Base-by-base conservation (phyloP, 1,140 invertebrate genomes). In the Brachionus paranguensis region DNA sequence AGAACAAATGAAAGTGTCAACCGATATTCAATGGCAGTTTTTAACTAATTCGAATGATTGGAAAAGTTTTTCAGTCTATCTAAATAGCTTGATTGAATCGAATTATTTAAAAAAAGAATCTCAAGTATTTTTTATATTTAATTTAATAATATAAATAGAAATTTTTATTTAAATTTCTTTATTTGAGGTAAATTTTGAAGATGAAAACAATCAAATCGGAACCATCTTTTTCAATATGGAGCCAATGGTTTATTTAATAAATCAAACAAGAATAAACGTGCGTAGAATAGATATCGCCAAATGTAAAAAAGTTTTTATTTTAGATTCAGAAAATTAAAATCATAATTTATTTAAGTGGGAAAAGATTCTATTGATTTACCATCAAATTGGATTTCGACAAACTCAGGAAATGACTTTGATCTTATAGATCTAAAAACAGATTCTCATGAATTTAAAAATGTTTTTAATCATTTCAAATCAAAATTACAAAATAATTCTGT, bases 1-100 rank as follows among this genome's bases (percentile, higher is more conserved):
- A 20, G 8, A 76, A 10, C 72, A 76, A 50, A 20, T 76, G 12
- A 50, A 27, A 76, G 29, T 53, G 47, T 76, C 72, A 7, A 76
- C 43, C 11, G 20, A 76, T 47, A 76, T 76, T 50, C 72, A 76
- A 76, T 76, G 72, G 72, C 72, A 76, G 53, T 76, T n/a, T 50
- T 12, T 50, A 76, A 50, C 12, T 76, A 14, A 24, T 2, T 4
- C n/a, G 3, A 76, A 50, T 76, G 20, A 24, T 27, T 76, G 72
- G 72, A 76, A 27, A 76, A 50, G 33, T 29, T 76, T 76, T 76
- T 50, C 72, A 7, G 45, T 76, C 7, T 76, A 37, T 76, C 27
- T 76, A 53, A 76, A 76, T 53, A 76, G 72, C 29, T 50, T 76
- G 45, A 76, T 76, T 17, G 72, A 76, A 29, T 76, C 72, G 5